Evolutionary conservation across 2,797 vertebrate species (phyloP).

Genomic region (Pelodytes ibericus): DNA sequence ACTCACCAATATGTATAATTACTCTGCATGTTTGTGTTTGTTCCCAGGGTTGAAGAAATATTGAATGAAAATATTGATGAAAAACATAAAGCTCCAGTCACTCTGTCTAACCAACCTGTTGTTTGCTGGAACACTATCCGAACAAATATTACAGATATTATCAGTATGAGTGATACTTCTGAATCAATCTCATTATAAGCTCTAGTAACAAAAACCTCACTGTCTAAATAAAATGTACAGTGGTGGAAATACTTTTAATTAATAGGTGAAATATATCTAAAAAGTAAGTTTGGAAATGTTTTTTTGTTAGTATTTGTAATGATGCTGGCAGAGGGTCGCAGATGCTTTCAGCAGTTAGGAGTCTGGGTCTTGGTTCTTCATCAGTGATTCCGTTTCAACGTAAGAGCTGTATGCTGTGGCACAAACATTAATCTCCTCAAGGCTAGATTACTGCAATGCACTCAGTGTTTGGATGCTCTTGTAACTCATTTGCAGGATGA

Average conservation of each 20-base stretch:
- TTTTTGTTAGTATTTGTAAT: neutral
- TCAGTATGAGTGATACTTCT: slow-evolving; percentile 20
- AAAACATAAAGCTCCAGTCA: neutral
- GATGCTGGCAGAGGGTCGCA: slow-evolving; percentile 2
- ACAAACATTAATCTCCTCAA: slow-evolving; percentile 54
- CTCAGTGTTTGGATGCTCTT: slow-evolving; percentile 53
- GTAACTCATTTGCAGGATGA: slow-evolving; percentile 53
- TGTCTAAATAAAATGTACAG: neutral
- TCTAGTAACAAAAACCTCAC: neutral
- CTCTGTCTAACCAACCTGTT: slow-evolving; percentile 5
- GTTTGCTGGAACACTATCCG: slow-evolving; percentile 42
- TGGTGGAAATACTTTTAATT: neutral
- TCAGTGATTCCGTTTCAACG: slow-evolving; percentile 27
- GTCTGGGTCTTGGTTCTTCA: slow-evolving; percentile 40
- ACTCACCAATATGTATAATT: too few species aligned
- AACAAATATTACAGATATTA: slow-evolving; percentile 44
- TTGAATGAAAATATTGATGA: slow-evolving; percentile 20
- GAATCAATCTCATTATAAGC: slow-evolving; percentile 38
- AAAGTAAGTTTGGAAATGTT: neutral
- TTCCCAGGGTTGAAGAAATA: slow-evolving; percentile 49
- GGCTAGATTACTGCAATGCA: slow-evolving; percentile 51
- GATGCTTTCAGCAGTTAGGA: slow-evolving; percentile 16
- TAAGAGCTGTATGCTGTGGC: slow-evolving; percentile 49
- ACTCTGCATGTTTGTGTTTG: neutral
- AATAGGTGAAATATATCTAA: neutral